Percentiles rank a stretch among this genome's conserved stretches.
phyloP scores from a whole-genome alignment of 2,888 invertebrate genomes.

The Xanthostigma xanthostigma region DNA sequence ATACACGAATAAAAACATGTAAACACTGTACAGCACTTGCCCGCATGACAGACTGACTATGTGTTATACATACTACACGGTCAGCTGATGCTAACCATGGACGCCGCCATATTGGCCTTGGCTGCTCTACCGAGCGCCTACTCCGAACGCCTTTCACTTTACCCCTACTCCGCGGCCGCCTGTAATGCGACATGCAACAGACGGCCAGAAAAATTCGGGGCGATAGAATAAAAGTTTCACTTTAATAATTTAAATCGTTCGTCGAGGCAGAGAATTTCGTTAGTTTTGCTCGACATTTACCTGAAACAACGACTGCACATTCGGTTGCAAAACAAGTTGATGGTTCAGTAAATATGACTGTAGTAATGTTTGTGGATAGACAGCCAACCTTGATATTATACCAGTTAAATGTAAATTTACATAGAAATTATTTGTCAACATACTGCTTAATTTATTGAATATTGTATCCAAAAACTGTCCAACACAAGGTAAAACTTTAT shows the following conservation, averaged over 20 bases:
- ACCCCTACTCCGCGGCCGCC: too few species aligned
- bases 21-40: too few species aligned
- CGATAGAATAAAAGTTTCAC: too few species aligned
- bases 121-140: too few species aligned
- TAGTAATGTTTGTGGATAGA: conserved; percentile 78
- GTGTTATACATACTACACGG: too few species aligned
- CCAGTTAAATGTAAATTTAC: conserved; percentile 81
- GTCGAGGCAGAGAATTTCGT: not conserved
- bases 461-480: conserved; percentile 51
- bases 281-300: conserved; percentile 32
- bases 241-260: not conserved
- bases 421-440: conserved; percentile 70
- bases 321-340: conserved; percentile 72
- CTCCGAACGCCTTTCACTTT: too few species aligned
- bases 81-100: too few species aligned
- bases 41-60: too few species aligned
- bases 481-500: conserved; percentile 3
- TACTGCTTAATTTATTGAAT: conserved; percentile 65
- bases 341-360: conserved; percentile 78
- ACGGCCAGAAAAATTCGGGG: too few species aligned
- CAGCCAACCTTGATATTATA: conserved; percentile 68
- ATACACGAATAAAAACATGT: too few species aligned
- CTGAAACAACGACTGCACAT: conserved; percentile 82
- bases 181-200: too few species aligned
- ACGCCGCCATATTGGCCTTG: too few species aligned